Base-by-base conservation (phyloP, 2,113 vertebrate species). In the Cavia porcellus region DNA sequence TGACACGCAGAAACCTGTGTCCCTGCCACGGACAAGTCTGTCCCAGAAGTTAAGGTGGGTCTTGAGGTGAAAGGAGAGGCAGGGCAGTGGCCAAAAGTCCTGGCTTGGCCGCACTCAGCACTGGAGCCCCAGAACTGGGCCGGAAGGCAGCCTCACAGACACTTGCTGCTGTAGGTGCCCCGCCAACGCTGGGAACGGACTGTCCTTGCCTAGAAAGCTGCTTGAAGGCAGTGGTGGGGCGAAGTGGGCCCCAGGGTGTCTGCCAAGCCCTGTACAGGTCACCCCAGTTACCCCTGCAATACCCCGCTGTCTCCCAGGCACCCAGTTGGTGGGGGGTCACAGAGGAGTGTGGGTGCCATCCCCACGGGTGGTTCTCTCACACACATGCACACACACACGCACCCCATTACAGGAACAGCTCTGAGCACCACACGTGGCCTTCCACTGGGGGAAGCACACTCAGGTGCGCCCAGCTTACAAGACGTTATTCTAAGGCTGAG, bases 401-500 rank as follows among this genome's bases (percentile, higher is more conserved):
- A 55, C 86, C 1, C 10, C 72, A n/a, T 88, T 93, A 62, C 88
- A 91, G 57, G 79, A 75, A 88, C 74, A 92, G 52, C 20, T 47
- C 85, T 88, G 55, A 92, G 84, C 86, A 89, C 93, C 93, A 42
- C 20, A 87, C 74, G 66, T 50, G 74, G 96, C 70, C 92, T 90
- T 75, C 70, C 77, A 83, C 70, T 70, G 91, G 92, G 80, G 61
- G 79, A 50, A 87, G 89, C n/a, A 93, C 86, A 79, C 8, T 82
- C 84, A 86, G 96, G 96, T 93, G 83, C 89, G 96, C 92, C 87
- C 96, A 95, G 96, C 94, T 89, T 91, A n/a, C 64, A 91, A 92
- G 94, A 96, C 97, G 77, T 52, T 92, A 93, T 95, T 97, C 97
- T 98, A 98, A 97, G 97, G 98, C 70, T 75, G 59, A 59, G 96